phyloP scores from a whole-genome alignment of 2,888 invertebrate species.

The Choreutis nemorana region DNA sequence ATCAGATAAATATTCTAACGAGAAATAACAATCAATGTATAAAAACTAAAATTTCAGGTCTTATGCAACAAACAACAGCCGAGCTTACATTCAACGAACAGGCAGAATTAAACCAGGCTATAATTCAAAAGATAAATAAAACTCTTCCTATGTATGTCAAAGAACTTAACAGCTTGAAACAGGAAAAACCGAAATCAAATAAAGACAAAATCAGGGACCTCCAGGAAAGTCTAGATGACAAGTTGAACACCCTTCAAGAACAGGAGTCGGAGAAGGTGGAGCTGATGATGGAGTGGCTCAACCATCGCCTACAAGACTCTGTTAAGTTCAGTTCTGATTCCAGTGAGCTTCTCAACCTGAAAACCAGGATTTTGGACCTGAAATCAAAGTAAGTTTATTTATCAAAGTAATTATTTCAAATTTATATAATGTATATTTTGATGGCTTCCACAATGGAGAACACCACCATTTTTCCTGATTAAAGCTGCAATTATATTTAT shows the following conservation, averaged over 20 bases:
- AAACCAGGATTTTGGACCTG: constrained; percentile 44
- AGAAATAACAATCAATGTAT: no score
- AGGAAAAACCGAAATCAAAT: constrained; percentile 21
- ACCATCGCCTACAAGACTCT: constrained; percentile 36
- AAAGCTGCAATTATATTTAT: no score
- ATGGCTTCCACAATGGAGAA: no score
- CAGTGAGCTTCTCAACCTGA: constrained; percentile 38
- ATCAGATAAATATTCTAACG: no score
- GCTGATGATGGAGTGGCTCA: constrained; percentile 55
- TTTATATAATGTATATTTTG: no score
- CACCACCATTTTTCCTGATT: no score
- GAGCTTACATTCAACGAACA: constrained; percentile 53
- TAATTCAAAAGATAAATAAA: constrained; percentile 38
- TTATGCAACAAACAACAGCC: constrained; percentile 34
- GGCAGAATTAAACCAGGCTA: constrained; percentile 42
- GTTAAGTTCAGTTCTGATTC: constrained; percentile 33
- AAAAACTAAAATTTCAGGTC: constrained; percentile 30
- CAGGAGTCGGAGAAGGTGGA: constrained; percentile 51
- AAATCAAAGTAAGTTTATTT: constrained; percentile 47
- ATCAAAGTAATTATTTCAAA: neutral
- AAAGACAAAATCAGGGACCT: constrained; percentile 32
- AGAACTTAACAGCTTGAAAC: constrained; percentile 33
- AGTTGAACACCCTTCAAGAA: constrained; percentile 34
- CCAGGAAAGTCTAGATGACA: constrained; percentile 36
- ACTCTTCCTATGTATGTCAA: constrained; percentile 34